Percentiles rank a stretch among this genome's conserved stretches.
phyloP scores from a whole-genome alignment of 2,797 vertebrate genomes.

The Sternotherus odoratus region DNA sequence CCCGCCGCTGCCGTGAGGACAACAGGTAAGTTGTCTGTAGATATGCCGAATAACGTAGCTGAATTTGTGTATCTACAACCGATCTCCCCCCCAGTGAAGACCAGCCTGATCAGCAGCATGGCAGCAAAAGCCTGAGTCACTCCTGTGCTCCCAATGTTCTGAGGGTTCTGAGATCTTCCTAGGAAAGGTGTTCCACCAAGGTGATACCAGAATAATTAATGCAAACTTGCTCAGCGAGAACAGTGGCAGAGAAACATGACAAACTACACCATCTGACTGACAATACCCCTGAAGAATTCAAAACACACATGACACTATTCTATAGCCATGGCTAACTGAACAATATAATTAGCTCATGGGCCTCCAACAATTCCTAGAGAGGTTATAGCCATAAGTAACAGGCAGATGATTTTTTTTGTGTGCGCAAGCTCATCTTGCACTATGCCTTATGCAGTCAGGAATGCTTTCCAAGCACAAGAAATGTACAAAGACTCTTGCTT shows the following conservation, averaged over 20 bases:
- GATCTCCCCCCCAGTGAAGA: too few species aligned
- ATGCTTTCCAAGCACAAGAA: not conserved
- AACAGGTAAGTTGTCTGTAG: too few species aligned
- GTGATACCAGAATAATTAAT: not conserved
- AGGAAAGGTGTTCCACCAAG: not conserved
- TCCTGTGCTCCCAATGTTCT: not conserved
- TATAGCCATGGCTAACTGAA: not conserved
- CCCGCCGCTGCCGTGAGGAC: too few species aligned
- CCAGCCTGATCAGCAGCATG: not conserved
- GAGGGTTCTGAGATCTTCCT: not conserved
- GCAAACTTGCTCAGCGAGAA: not conserved
- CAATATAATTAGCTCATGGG: not conserved
- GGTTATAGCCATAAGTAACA: not conserved
- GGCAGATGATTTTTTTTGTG: not conserved
- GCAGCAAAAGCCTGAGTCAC: not conserved
- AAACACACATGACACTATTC: too few species aligned
- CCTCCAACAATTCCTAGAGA: not conserved
- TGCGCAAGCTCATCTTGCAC: not conserved
- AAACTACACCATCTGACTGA: not conserved
- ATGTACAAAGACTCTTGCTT: not conserved
- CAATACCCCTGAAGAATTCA: not conserved
- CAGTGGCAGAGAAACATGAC: not conserved
- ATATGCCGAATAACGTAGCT: too few species aligned
- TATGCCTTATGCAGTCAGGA: not conserved
- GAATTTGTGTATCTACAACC: too few species aligned